These are phyloP conservation scores for Psococerastis gibbosa DNA, from an alignment of 2,888 invertebrate genomes.

Conservation along the genomic window DNA sequence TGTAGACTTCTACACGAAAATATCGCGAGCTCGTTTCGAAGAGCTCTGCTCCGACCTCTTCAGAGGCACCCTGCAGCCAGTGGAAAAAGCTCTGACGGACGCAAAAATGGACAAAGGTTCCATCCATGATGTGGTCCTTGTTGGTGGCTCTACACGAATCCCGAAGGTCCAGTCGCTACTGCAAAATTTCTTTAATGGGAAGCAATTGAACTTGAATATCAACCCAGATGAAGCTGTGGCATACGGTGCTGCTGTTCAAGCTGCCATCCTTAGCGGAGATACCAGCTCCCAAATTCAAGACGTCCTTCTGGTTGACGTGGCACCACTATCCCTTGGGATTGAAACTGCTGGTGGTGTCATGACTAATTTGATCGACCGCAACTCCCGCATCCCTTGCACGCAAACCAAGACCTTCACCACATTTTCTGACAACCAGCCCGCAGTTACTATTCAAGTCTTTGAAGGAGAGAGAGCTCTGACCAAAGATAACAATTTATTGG, in stretches of 20 bases:
- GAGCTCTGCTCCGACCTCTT: conserved; percentile 21
- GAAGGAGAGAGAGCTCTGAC: conserved; percentile 29
- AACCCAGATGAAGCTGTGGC: conserved; percentile 57
- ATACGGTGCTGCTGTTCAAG: conserved; percentile 83
- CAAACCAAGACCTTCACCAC: conserved; percentile 28
- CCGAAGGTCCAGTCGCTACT: conserved; percentile 25
- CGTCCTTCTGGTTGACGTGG: conserved; percentile 27
- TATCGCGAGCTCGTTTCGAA: conserved; percentile 23
- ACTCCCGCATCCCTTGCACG: conserved; percentile 23
- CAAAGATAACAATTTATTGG: conserved; percentile 27
- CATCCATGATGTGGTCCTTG: conserved; percentile 29
- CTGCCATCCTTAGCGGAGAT: conserved; percentile 52
- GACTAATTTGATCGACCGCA: conserved; percentile 27
- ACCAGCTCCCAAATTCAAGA: conserved; percentile 24
- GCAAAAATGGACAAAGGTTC: conserved; percentile 27
- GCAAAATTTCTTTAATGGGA: conserved; percentile 23
- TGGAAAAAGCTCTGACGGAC: conserved; percentile 27
- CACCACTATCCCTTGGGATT: conserved; percentile 27
- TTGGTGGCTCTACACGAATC: conserved; percentile 28
- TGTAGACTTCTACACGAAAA: conserved; percentile 21
- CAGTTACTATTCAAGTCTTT: conserved; percentile 26
- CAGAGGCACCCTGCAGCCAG: conserved; percentile 25
- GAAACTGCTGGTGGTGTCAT: conserved; percentile 23
- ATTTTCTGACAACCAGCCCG: conserved; percentile 33
- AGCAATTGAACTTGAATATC: conserved; percentile 55